phyloP scores from a whole-genome alignment of 2,888 invertebrate species.

The Lithodes maja region DNA sequence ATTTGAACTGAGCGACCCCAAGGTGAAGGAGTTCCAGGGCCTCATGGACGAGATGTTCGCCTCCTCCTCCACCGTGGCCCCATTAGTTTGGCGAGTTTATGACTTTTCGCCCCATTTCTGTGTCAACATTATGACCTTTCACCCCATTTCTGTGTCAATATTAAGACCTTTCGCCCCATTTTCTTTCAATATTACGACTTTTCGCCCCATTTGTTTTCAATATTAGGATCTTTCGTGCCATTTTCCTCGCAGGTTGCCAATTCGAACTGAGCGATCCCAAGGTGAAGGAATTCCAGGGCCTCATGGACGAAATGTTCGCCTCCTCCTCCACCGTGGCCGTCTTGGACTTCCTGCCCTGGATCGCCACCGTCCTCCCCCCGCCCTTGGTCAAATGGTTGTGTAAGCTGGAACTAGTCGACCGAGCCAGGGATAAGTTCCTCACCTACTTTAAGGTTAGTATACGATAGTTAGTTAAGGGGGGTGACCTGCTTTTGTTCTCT shows the following conservation, averaged over 20 bases:
- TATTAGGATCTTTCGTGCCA: not conserved
- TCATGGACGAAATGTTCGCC: not conserved
- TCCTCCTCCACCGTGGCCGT: not conserved
- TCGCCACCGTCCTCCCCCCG: not conserved
- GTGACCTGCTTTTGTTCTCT: no score
- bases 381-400: not conserved
- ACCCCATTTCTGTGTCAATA: no score
- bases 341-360: constrained; percentile 3
- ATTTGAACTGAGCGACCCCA: constrained; percentile 7
- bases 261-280: constrained; percentile 8
- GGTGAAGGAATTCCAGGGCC: not conserved
- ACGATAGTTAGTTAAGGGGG: no score
- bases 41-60: not conserved
- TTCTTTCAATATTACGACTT: no score
- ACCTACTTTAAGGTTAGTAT: not conserved
- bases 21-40: not conserved
- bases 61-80: not conserved
- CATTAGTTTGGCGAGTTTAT: not conserved
- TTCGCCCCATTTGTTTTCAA: no score
- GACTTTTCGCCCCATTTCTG: no score
- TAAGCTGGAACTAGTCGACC: not conserved
- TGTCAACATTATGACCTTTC: no score
- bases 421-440: not conserved
- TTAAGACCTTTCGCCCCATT: no score
- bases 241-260: not conserved